Base-by-base conservation (phyloP, 2,113 vertebrate species). In the Callorhinus ursinus region DNA sequence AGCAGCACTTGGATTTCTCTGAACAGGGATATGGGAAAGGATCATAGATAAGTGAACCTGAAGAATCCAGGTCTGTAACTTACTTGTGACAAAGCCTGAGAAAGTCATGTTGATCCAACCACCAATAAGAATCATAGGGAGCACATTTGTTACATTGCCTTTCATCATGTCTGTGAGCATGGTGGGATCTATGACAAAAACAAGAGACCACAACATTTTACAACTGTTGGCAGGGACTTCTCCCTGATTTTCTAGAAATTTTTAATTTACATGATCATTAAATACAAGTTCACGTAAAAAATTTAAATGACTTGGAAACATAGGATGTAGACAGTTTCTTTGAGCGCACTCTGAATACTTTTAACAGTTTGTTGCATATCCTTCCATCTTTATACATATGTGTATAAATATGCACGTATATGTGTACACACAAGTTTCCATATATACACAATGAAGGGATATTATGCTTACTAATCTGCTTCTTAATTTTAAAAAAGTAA, bases 161-260 rank as follows among this genome's bases (percentile, higher is more conserved):
- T 99, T 99, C 99, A 99, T 99, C 99, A 99, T 99, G 96, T 99
- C 99, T 24, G 99, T 99, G 97, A 99, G 97, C 99, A 99, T 99
- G 95, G 99, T 99, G 82, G 99, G 99, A 98, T 99, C 99, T 99
- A 98, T 92, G 96, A 97, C n/a, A 91, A 76, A 97, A 0, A 97
- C 85, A 93, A 69, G 88, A 84, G 13, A 89, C 13, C 26, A 55
- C 2, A 2, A 59, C 12, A 22, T 57, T 80, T 95, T 65, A 87
- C 55, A 19, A 74, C 36, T 53, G 61, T 28, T 51, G 39, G 7
- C 24, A 80, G 5, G 26, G 33, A 79, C 31, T 33, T 59, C 77
- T 12, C 81, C 51, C 67, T 59, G 33, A 42, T 39, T 91, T 74
- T 49, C n/a, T 91, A 6, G 67, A 31, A 31, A 55, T 61, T 26